These are phyloP conservation scores for Globodera rostochiensis DNA, from an alignment of 1,140 invertebrate genomes.

Conservation along the genomic window DNA sequence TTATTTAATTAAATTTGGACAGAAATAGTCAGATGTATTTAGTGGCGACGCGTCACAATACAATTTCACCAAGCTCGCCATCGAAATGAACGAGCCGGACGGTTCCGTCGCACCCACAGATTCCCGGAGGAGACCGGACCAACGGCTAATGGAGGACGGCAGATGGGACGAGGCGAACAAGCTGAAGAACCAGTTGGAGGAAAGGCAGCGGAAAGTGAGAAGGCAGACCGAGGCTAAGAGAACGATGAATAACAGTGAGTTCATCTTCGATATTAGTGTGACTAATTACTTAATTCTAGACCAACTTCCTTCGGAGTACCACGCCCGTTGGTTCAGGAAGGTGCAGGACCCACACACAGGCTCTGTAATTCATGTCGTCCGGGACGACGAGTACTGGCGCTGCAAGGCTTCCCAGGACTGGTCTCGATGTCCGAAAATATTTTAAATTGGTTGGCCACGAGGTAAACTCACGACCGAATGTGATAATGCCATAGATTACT, in stretches of 20 bases:
- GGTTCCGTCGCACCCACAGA: slow-evolving; percentile 91
- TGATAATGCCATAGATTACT: slow-evolving; percentile 1
- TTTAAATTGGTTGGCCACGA: slow-evolving; percentile 29
- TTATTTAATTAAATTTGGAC: slow-evolving; percentile 65
- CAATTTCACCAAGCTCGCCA: slow-evolving; percentile 89
- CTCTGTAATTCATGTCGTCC: slow-evolving; percentile 81
- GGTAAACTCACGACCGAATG: not conserved
- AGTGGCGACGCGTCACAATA: slow-evolving; percentile 70
- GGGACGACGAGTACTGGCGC: slow-evolving; percentile 84
- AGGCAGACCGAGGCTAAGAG: slow-evolving; percentile 60
- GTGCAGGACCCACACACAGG: slow-evolving; percentile 79
- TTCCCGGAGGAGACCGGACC: slow-evolving; percentile 87
- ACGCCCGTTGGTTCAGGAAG: slow-evolving; percentile 88
- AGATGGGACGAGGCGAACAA: slow-evolving; percentile 92
- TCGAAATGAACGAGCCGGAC: slow-evolving; percentile 93
- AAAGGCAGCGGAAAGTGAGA: slow-evolving; percentile 78
- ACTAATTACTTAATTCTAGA: slow-evolving; percentile 68
- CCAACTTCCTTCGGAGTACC: slow-evolving; percentile 76
- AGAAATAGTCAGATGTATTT: slow-evolving; percentile 4
- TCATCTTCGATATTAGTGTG: too few species aligned
- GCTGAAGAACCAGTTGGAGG: slow-evolving; percentile 84
- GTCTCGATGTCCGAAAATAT: slow-evolving; percentile 85
- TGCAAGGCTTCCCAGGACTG: slow-evolving; percentile 86
- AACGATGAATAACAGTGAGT: slow-evolving; percentile 49
- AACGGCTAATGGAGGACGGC: slow-evolving; percentile 94